These are phyloP conservation scores for Thereva nobilitata DNA, from an alignment of 2,888 invertebrate species.

Conservation along the genomic window DNA sequence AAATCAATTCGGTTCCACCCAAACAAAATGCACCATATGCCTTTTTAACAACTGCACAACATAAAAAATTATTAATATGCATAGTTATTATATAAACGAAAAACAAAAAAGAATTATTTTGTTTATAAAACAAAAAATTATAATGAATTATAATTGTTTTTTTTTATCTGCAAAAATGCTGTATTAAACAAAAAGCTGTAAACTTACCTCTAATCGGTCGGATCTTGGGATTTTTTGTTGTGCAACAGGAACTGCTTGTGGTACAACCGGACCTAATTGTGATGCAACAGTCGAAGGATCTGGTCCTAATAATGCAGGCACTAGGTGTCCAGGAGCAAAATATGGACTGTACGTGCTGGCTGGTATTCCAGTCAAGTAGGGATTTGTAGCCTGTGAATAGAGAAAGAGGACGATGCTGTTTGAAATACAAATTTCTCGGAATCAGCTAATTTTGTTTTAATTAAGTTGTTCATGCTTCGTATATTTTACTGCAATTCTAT, in stretches of 20 bases:
- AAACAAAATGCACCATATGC: too few species aligned
- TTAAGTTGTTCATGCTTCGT: conserved; percentile 25
- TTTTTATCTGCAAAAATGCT: background rate
- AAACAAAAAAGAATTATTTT: too few species aligned
- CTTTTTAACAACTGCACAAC: too few species aligned
- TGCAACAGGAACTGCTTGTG: conserved; percentile 83
- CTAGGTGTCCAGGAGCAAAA: conserved; percentile 84
- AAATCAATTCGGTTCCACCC: too few species aligned
- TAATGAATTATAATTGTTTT: too few species aligned
- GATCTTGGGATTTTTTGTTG: conserved; percentile 94
- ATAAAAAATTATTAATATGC: too few species aligned
- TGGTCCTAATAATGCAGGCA: conserved; percentile 87
- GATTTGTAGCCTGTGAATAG: conserved; percentile 76
- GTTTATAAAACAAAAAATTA: too few species aligned
- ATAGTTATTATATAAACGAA: too few species aligned
- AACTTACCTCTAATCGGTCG: conserved; percentile 93
- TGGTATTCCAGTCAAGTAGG: conserved; percentile 89
- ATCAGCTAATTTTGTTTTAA: conserved; percentile 35
- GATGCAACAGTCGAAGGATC: conserved; percentile 81
- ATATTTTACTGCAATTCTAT: too few species aligned
- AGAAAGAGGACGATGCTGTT: conserved; percentile 7
- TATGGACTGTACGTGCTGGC: conserved; percentile 91
- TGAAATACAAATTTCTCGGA: background rate
- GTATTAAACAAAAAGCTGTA: background rate
- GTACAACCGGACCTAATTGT: conserved; percentile 77